Evolutionary conservation across 2,113 vertebrate species (phyloP).

Genomic region (Cochlearius cochlearius): DNA sequence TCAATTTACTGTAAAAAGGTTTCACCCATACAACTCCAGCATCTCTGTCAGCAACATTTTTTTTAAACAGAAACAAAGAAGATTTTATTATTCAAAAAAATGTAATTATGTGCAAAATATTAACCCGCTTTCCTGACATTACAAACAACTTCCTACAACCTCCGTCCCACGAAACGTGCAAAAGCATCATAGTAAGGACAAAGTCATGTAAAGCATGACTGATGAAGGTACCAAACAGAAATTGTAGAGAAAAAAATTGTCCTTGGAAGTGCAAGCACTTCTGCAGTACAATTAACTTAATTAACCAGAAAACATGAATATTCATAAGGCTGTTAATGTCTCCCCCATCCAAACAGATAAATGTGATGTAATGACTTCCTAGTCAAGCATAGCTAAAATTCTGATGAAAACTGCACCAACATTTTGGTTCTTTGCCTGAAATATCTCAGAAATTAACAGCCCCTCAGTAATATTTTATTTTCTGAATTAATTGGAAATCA

Average conservation of each 20-base stretch:
- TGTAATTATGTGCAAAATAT: constrained; percentile 14
- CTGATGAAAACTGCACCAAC: constrained; percentile 81
- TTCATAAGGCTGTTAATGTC: constrained; percentile 92
- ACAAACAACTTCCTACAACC: background rate
- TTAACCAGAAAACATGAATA: constrained; percentile 92
- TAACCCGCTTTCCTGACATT: constrained; percentile 28
- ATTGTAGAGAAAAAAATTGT: constrained; percentile 62
- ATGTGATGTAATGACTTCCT: constrained; percentile 90
- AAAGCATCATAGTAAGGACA: constrained; percentile 39
- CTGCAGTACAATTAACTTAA: constrained; percentile 94
- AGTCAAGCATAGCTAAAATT: constrained; percentile 90
- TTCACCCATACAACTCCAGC: background rate
- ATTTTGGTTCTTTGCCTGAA: constrained; percentile 82
- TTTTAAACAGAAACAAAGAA: background rate
- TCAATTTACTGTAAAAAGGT: background rate
- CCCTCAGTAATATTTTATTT: constrained; percentile 77
- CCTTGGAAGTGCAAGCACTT: constrained; percentile 89
- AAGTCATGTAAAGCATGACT: constrained; percentile 62
- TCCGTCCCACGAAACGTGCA: background rate
- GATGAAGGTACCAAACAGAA: constrained; percentile 66
- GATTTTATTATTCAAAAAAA: constrained; percentile 17
- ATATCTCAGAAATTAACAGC: constrained; percentile 80
- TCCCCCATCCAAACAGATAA: constrained; percentile 88
- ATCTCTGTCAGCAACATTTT: background rate
- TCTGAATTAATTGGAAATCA: constrained; percentile 77